Conservation (phyloP, 2,888 invertebrate species). For the Argyra leucocephala region DNA sequence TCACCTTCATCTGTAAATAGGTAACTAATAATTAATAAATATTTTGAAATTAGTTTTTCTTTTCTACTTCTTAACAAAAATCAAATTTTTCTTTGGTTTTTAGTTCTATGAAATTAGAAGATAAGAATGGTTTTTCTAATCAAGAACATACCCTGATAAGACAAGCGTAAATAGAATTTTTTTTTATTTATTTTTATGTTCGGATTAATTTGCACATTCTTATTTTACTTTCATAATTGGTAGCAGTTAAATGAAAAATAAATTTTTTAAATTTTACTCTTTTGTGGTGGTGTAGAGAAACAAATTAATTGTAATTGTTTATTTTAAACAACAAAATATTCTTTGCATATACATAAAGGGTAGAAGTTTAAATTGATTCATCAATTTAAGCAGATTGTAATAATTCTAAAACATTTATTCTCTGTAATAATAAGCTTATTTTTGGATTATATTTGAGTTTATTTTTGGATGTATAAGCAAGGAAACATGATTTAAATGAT, state of each 20-base stretch:
- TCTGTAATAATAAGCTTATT: too few species aligned
- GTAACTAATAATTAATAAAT: slow-evolving; percentile 14
- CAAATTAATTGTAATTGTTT: too few species aligned
- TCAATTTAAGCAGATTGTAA: not conserved
- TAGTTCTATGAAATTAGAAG: slow-evolving; percentile 10
- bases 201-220: not conserved
- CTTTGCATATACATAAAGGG: not conserved
- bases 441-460: too few species aligned
- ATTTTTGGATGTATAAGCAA: not conserved
- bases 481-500: not conserved
- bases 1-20: slow-evolving; percentile 27
- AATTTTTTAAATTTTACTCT: not conserved
- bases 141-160: slow-evolving; percentile 4
- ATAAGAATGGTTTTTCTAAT: slow-evolving; percentile 2
- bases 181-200: slow-evolving; percentile 14
- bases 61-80: slow-evolving; percentile 13
- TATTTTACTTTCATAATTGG: not conserved
- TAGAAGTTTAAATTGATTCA: not conserved
- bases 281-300: not conserved
- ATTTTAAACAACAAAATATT: not conserved
- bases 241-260: not conserved
- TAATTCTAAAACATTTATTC: not conserved
- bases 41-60: slow-evolving; percentile 8
- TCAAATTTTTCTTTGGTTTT: not conserved
- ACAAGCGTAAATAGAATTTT: slow-evolving; percentile 19